phyloP scores from a whole-genome alignment of 2,888 invertebrate genomes.

The Caenorhabditis sp. region DNA sequence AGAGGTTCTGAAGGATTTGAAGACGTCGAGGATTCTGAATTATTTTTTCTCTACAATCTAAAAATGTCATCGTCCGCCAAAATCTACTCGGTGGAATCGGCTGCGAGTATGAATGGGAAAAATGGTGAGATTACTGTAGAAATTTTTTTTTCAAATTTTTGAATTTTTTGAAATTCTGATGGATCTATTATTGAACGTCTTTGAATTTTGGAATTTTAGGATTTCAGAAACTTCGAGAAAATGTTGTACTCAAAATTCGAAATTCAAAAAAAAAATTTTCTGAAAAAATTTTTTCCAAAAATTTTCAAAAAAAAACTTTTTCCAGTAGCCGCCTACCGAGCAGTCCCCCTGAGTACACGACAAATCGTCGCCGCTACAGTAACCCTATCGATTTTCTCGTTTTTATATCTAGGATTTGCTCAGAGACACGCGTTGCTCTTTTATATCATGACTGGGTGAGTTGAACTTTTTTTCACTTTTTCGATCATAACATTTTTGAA shows the following conservation, averaged over 20 bases:
- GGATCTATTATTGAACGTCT: too few species aligned
- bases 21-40: background rate
- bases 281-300: background rate
- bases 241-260: background rate
- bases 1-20: background rate
- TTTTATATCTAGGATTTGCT: slow-evolving; percentile 71
- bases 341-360: slow-evolving; percentile 68
- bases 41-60: background rate
- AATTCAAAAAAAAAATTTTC: background rate
- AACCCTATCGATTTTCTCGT: slow-evolving; percentile 67
- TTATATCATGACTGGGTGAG: slow-evolving; percentile 72
- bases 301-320: too few species aligned
- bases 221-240: background rate
- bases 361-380: slow-evolving; percentile 62
- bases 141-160: too few species aligned
- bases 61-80: slow-evolving; percentile 13
- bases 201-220: background rate
- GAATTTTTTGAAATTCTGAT: too few species aligned
- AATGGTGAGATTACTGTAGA: slow-evolving; percentile 4
- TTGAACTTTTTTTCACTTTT: too few species aligned
- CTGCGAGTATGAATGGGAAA: slow-evolving; percentile 1
- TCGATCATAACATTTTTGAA: background rate
- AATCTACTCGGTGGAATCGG: slow-evolving; percentile 17
- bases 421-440: slow-evolving; percentile 70
- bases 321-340: slow-evolving; percentile 60